phyloP scores from a whole-genome alignment of 2,888 invertebrate genomes.

The Cistogaster globosa region DNA sequence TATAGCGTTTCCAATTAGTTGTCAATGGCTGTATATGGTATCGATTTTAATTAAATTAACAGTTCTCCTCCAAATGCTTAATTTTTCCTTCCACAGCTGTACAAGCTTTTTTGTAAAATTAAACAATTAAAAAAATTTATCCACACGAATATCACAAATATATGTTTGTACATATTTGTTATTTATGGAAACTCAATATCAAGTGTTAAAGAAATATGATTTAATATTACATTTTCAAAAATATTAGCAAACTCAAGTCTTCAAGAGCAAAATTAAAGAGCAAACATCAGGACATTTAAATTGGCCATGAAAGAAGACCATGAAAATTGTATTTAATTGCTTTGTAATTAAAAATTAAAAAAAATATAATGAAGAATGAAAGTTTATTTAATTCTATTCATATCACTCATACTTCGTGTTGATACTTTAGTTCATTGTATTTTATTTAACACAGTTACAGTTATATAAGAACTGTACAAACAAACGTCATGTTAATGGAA shows the following conservation, averaged over 20 bases:
- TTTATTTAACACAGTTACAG: conserved; percentile 36
- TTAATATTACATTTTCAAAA: neutral
- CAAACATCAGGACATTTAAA: conserved; percentile 5
- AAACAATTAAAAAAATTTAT: no score
- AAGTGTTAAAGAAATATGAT: no score
- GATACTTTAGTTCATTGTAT: conserved; percentile 41
- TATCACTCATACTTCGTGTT: conserved; percentile 48
- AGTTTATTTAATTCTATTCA: conserved; percentile 49
- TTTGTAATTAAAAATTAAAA: conserved; percentile 35
- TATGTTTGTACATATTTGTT: neutral
- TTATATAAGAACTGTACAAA: neutral
- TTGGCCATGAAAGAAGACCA: conserved; percentile 33
- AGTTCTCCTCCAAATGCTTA: no score
- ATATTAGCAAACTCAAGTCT: neutral
- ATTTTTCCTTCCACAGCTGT: no score
- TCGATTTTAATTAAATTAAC: no score
- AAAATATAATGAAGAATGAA: neutral
- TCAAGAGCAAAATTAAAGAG: neutral
- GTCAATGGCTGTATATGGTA: no score
- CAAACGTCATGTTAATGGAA: neutral
- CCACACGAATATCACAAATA: no score
- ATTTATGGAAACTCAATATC: neutral
- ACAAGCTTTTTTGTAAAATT: no score
- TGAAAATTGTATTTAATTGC: conserved; percentile 29
- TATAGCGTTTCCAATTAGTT: no score